Evolutionary conservation across 1,140 invertebrate species (phyloP).

Genomic region (Caenorhabditis latens): DNA sequence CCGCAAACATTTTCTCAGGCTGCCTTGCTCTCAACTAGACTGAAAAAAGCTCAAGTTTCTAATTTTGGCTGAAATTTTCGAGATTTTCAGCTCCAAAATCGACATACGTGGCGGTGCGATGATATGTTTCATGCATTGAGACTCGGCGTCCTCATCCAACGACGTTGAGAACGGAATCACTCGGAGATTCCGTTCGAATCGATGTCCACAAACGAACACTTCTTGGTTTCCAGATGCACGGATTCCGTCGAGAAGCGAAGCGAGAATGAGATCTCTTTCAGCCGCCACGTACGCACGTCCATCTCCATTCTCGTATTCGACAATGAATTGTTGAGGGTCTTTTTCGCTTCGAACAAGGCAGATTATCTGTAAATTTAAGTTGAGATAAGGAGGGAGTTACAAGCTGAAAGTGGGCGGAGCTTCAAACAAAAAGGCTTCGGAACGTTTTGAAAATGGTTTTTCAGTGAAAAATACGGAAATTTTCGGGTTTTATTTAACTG

Average conservation of each 20-base stretch:
- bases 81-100: too few species aligned
- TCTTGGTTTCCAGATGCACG: conserved; percentile 95
- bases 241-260: conserved; percentile 94
- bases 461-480: too few species aligned
- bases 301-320: conserved; percentile 94
- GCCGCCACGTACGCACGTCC: conserved; percentile 83
- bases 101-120: conserved; percentile 81
- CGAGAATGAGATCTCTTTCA: conserved; percentile 90
- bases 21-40: too few species aligned
- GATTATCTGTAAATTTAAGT: conserved; percentile 81
- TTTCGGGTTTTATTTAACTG: too few species aligned
- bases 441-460: too few species aligned
- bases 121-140: conserved; percentile 87
- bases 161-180: conserved; percentile 88
- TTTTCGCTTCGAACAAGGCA: conserved; percentile 89
- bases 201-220: conserved; percentile 80
- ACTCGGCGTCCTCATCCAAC: conserved; percentile 95
- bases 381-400: background rate
- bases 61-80: too few species aligned
- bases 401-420: conserved; percentile 54
- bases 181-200: conserved; percentile 87
- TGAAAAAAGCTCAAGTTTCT: too few species aligned
- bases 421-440: too few species aligned
- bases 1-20: too few species aligned
- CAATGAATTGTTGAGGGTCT: conserved; percentile 92